A percentile compares a stretch with the other conserved stretches of the same genome.
phyloP scores from a whole-genome alignment of 2,797 vertebrate genomes.

The Liasis olivaceus region DNA sequence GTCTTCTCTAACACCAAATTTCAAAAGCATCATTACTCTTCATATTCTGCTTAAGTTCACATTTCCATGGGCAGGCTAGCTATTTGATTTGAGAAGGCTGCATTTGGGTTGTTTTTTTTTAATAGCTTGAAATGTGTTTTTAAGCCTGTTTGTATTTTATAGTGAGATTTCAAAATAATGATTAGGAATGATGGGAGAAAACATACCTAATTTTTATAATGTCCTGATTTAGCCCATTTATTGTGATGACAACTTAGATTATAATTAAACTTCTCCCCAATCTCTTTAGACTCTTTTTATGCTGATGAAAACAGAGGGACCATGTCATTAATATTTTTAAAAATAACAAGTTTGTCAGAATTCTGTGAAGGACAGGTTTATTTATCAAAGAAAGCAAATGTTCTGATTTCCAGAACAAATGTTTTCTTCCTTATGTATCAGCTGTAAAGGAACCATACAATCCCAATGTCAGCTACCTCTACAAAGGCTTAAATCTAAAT shows the following conservation, averaged over 20 bases:
- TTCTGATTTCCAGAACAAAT: neutral
- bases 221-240: neutral
- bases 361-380: constrained; percentile 2
- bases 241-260: neutral
- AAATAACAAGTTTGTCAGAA: neutral
- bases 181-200: neutral
- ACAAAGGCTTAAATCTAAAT: neutral
- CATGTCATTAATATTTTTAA: neutral
- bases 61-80: constrained; percentile 4
- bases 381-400: neutral
- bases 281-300: neutral
- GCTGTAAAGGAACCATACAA: neutral
- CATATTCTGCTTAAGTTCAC: constrained; percentile 28
- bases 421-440: neutral
- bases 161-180: neutral
- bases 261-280: neutral
- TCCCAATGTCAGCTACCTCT: too few relatives aligned
- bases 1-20: neutral
- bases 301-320: neutral
- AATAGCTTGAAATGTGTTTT: neutral
- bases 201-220: neutral
- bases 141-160: neutral
- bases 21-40: neutral
- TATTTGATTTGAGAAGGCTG: constrained; percentile 29
- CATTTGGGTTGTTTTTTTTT: constrained; percentile 19